These are phyloP conservation scores for Gobius niger DNA, from an alignment of 2,113 vertebrate species.

Conservation along the genomic window DNA sequence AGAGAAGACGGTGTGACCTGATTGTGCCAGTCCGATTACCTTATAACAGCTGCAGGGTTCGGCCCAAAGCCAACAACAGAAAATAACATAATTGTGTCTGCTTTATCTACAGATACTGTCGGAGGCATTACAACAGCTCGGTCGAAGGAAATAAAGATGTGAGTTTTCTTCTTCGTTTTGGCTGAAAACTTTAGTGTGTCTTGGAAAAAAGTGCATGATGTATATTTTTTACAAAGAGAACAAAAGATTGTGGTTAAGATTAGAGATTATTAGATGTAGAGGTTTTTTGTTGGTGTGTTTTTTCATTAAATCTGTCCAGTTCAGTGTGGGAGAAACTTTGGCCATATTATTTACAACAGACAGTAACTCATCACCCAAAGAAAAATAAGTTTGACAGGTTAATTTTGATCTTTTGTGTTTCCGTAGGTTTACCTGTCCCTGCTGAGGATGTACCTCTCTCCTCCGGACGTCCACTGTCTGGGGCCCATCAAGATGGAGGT, in stretches of 20 bases:
- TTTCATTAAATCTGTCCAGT: no score
- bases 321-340: no score
- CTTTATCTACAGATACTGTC: slow-evolving; percentile 85
- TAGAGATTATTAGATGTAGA: no score
- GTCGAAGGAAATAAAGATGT: slow-evolving; percentile 93
- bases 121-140: slow-evolving; percentile 86
- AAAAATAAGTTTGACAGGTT: background rate
- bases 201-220: no score
- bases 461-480: slow-evolving; percentile 91
- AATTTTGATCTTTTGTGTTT: background rate
- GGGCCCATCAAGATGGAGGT: slow-evolving; percentile 95
- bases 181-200: no score
- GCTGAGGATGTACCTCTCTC: slow-evolving; percentile 96
- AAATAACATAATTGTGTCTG: background rate
- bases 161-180: slow-evolving; percentile 53
- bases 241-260: no score
- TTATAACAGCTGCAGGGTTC: background rate
- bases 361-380: no score
- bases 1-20: background rate
- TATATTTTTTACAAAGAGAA: no score
- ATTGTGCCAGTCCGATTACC: background rate
- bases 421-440: slow-evolving; percentile 93
- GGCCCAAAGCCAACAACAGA: background rate
- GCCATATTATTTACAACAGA: no score
- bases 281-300: no score